A percentile compares a stretch with the other conserved stretches of the same genome.
These are phyloP conservation scores for Dendrocopos noguchii DNA, from an alignment of 2,113 vertebrate genomes.

Conservation along the genomic window DNA sequence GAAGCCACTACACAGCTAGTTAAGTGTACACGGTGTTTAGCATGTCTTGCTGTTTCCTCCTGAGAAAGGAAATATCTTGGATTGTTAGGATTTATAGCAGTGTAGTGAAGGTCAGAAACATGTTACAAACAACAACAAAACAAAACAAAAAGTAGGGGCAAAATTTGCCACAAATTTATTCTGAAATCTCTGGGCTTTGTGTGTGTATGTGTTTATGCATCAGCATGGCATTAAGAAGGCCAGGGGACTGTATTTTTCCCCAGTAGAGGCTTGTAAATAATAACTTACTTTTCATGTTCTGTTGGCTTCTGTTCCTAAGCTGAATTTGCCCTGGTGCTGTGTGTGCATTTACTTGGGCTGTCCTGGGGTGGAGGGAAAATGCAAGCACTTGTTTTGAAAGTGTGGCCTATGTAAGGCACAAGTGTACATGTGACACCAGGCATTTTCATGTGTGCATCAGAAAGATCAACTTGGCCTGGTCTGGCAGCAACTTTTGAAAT, in stretches of 20 bases:
- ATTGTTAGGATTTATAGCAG: neutral
- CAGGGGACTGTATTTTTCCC: neutral
- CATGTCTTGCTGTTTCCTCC: neutral
- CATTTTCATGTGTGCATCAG: neutral
- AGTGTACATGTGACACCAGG: neutral
- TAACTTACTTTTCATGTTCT: neutral
- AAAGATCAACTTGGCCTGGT: neutral
- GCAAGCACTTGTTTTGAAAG: neutral
- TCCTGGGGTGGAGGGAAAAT: neutral
- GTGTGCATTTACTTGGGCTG: neutral
- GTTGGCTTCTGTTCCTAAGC: neutral
- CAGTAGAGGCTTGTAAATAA: neutral
- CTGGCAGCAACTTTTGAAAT: neutral
- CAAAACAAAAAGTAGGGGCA: neutral
- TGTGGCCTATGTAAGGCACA: neutral
- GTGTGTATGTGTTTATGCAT: neutral
- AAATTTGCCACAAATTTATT: neutral
- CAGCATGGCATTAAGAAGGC: neutral
- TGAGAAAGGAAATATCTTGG: neutral
- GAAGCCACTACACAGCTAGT: neutral
- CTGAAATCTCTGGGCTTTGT: neutral
- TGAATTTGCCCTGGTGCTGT: neutral
- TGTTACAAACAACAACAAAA: neutral
- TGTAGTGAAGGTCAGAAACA: neutral
- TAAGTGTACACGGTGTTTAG: conserved; percentile 4